A percentile compares a stretch with the other conserved stretches of the same genome.
These are phyloP conservation scores for Apodemia mormo DNA, from an alignment of 2,888 invertebrate species.

Conservation along the genomic window DNA sequence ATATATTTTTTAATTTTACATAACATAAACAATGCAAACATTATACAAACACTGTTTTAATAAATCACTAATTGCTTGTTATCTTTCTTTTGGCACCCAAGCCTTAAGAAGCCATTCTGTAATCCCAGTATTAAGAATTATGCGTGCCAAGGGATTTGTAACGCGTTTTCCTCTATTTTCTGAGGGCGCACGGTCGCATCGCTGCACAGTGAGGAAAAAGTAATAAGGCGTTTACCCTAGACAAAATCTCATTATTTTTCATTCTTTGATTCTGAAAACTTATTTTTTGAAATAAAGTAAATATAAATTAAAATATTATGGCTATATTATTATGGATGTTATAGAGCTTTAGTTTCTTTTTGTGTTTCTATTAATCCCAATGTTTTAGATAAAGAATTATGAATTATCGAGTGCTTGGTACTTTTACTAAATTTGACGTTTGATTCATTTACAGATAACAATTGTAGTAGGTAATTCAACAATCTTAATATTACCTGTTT, in stretches of 20 bases:
- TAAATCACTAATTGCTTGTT: conserved; percentile 67
- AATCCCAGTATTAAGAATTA: conserved; percentile 77
- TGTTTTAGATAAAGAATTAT: too few species aligned
- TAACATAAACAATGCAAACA: not conserved
- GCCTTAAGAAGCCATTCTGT: conserved; percentile 74
- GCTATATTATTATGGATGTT: too few species aligned
- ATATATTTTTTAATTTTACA: not conserved
- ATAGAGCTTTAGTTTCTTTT: too few species aligned
- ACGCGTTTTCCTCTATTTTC: conserved; percentile 75
- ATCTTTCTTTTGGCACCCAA: conserved; percentile 74
- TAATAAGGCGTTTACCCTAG: not conserved
- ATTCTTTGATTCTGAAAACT: not conserved
- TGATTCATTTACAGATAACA: too few species aligned
- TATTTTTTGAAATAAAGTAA: too few species aligned
- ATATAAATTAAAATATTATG: too few species aligned
- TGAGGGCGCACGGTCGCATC: conserved; percentile 60
- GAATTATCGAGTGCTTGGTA: too few species aligned
- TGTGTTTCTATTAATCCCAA: too few species aligned
- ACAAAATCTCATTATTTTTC: not conserved
- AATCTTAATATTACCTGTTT: too few species aligned
- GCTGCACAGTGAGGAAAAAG: conserved; percentile 34
- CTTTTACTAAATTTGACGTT: too few species aligned
- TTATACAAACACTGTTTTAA: conserved; percentile 16
- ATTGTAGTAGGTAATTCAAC: too few species aligned
- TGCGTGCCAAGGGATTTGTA: conserved; percentile 73